Evolutionary conservation across 1,140 invertebrate genomes (phyloP), one percentile per base, ranked within the genome.

Genomic region (Drosophila albomicans): DNA sequence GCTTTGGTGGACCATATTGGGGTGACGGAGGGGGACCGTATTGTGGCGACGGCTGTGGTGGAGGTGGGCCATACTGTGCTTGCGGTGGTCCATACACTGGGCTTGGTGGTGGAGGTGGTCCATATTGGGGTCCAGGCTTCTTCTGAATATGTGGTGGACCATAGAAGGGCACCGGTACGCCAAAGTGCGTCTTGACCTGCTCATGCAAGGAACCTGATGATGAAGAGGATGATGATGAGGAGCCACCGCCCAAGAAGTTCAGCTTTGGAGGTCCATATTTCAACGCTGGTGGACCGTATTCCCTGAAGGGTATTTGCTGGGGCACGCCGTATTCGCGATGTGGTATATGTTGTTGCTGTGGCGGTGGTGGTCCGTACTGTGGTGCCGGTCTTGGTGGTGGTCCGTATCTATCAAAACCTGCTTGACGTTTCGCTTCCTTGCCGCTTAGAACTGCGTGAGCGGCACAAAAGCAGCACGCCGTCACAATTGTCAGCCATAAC

Each of bases 11-110:
- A 3, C 93, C 93, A 75, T 92, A 94, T 65, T 89, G 82, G 3
- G 89, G 82, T 15, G 93, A 93, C 15, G 94, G 93, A 11, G 94
- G 93, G 38, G 91, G 93, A 0, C 93, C 93, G 66, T 92, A 94
- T 8, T 32, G 30, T 8, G 30, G 5, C 30, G 30, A 32, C 30
- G 30, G 30, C 66, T 89, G 75, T 1, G 79, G 93, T 8, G 70
- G 65, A 5, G 68, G 79, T 3, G 90, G 92, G 0, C 59, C 46
- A 8, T 62, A 62, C 20, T 8, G 66, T 81, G 51, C 57, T 35
- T 54, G 41, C 3, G 74, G 74, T 88, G 59, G 35, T 93, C 38
- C 92, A 43, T 91, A 93, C n/a, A 81, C 81, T 20, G 79, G 64
- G 52, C 7, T 56, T 54, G 82, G 81, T 57, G 87, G 67, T 6